Evolutionary conservation across 2,888 invertebrate species (phyloP), one percentile per base, ranked within the genome.

Genomic region (Synergus umbraculus): DNA sequence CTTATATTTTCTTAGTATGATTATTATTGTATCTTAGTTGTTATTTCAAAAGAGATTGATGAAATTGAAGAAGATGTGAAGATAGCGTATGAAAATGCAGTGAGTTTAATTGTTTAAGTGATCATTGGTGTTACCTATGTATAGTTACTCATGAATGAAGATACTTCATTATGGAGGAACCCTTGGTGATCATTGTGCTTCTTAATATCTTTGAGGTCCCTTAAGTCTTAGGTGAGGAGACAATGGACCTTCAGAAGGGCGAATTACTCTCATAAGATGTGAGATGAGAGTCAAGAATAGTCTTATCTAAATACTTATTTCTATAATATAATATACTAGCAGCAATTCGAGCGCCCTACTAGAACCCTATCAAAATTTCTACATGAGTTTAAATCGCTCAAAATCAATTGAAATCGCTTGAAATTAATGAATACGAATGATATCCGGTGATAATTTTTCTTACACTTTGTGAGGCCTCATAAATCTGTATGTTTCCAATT

Each of bases 401-500:
- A 37, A 37, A 37, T 37, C 37, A 5, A 37, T 37, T 37, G 37
- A 37, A 4, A 37, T 37, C 5, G 22, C 2, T 37, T 37, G 37
- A 37, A 37, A 37, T 37, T 37, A 37, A 37, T 37, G 37, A 37
- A 37, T 37, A 37, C 5, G 37, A 37, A 37, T 37, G 37, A 54
- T 49, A n/a, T 49, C 15, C 49, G 9, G n/a, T 54, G 2, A 54
- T 54, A 8, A 54, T 54, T n/a, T 54, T 54, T n/a, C 8, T n/a
- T 54, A 9, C 8, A 7, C 13, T 8, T n/a, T 54, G 54, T n/a
- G 0, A 44, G 46, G 22, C 22, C 69, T 44, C 22, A 15, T 49
- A 46, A 29, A 69, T 69, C 46, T 73, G 54, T 37, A n/a, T 79
- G 46, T 67, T 67, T 69, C 44, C 29, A 22, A 58, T 49, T 41